Base-by-base conservation (phyloP, 2,113 vertebrate species). In the Lepus americanus region DNA sequence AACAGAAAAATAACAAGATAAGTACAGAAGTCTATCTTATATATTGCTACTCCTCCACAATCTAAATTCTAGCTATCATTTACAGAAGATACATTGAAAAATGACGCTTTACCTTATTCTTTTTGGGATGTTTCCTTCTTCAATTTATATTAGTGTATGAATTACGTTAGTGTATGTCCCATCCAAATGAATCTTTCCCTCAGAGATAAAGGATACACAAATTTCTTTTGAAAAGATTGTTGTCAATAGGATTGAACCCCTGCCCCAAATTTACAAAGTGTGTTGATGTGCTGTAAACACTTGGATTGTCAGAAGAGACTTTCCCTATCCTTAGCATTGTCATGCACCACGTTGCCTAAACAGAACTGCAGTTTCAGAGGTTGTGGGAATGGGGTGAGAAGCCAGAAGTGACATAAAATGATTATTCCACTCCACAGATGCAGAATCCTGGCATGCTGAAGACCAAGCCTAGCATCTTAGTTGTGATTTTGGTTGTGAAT, bases 401-500 rank as follows among this genome's bases (percentile, higher is more conserved):
- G 87, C 51, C 36, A 92, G 83, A 92, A 84, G 77, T 89, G 87
- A 81, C 87, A 78, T 72, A 55, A 84, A 78, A 70, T 63, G 73
- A 93, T 96, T 70, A n/a, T 86, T 94, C 67, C 6, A 2, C 67
- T 82, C 59, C n/a, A 64, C 33, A 92, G 59, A 78, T 0, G 0
- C 80, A 69, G 69, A 64, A 49, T 73, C 87, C 72, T 33, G 5
- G 67, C 0, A 0, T 51, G 94, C 76, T 9, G 73, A 87, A 59
- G 51, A 80, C 51, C 69, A 17, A 92, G 69, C 79, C 73, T 93
- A 85, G 85, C 59, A 20, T 90, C 90, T 82, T 69, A 74, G 73
- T 33, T 95, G 82, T 72, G 73, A 95, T 94, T 80, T 78, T 90
- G 89, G 85, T 87, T 94, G 94, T 63, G 92, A 90, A 88, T 0